A percentile compares a stretch with the other conserved stretches of the same genome.
These are phyloP conservation scores for Bombycilla garrulus DNA, from an alignment of 2,113 vertebrate species.

Conservation along the genomic window DNA sequence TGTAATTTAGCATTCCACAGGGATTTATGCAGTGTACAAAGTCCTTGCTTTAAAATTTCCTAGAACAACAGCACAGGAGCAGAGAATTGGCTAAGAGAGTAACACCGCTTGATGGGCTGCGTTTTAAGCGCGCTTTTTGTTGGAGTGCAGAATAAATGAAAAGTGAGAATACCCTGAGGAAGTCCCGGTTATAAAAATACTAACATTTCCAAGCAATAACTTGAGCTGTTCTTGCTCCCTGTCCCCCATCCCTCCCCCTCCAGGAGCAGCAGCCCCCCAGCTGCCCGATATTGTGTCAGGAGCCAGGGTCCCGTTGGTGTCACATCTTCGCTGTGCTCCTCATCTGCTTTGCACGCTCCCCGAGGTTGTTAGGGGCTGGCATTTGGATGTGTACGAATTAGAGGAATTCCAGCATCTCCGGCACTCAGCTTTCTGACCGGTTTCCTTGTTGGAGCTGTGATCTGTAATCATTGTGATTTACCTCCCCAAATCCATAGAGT, in stretches of 20 bases:
- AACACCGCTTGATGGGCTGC: background rate
- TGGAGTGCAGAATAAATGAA: background rate
- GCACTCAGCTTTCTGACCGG: slow-evolving; percentile 41
- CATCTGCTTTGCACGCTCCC: slow-evolving; percentile 31
- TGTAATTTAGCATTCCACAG: background rate
- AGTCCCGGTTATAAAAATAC: background rate
- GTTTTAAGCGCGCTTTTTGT: background rate
- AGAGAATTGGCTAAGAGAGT: background rate
- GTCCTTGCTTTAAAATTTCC: background rate
- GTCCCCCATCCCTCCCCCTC: background rate
- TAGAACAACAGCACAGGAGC: background rate
- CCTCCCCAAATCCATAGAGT: background rate
- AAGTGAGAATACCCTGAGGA: background rate
- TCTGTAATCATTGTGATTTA: slow-evolving; percentile 59
- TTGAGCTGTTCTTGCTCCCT: background rate
- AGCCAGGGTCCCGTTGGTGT: slow-evolving; percentile 75
- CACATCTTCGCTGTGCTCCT: slow-evolving; percentile 49
- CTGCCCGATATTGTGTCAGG: slow-evolving; percentile 72
- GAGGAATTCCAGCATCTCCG: slow-evolving; percentile 70
- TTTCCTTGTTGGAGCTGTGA: slow-evolving; percentile 67
- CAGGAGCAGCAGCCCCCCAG: slow-evolving; percentile 29
- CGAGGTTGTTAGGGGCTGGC: slow-evolving; percentile 82
- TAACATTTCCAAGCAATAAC: background rate
- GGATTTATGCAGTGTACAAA: background rate
- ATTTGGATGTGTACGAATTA: slow-evolving; percentile 84